Evolutionary conservation across 2,888 invertebrate genomes (phyloP).

Genomic region (Dendrolimus pini): DNA sequence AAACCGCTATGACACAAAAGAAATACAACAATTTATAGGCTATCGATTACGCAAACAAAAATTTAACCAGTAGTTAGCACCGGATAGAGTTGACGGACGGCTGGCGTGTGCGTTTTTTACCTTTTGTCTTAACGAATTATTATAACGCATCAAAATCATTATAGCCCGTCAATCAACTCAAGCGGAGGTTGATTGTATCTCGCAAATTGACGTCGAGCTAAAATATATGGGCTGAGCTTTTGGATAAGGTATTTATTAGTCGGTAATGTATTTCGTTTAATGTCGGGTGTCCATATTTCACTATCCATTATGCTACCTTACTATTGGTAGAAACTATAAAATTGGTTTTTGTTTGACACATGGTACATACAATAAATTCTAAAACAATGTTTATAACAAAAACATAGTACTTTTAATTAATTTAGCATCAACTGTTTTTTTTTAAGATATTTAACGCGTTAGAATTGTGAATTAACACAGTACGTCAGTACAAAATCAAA

Average conservation of each 20-base stretch:
- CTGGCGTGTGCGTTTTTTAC: constrained; percentile 24
- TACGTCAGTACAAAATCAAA: no score
- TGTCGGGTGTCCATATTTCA: no score
- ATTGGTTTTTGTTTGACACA: no score
- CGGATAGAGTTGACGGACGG: constrained; percentile 25
- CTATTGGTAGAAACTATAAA: no score
- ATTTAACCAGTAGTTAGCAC: constrained; percentile 47
- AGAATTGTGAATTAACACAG: no score
- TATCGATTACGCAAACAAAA: constrained; percentile 47
- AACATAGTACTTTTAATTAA: no score
- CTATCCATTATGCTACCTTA: no score
- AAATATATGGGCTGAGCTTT: constrained; percentile 16
- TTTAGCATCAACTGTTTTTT: no score
- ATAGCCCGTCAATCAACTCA: constrained; percentile 43
- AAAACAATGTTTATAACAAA: no score
- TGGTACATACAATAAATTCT: no score
- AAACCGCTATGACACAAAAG: background rate
- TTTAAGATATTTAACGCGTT: no score
- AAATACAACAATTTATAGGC: background rate
- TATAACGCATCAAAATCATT: constrained; percentile 48
- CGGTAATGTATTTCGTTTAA: background rate
- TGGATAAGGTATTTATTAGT: constrained; percentile 8
- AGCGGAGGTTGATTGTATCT: constrained; percentile 29
- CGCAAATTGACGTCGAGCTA: constrained; percentile 19
- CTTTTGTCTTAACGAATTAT: constrained; percentile 41